A percentile compares a stretch with the other conserved stretches of the same genome.
Conservation (phyloP, 2,797 vertebrate species). For the Chaenodraco wilsoni region DNA sequence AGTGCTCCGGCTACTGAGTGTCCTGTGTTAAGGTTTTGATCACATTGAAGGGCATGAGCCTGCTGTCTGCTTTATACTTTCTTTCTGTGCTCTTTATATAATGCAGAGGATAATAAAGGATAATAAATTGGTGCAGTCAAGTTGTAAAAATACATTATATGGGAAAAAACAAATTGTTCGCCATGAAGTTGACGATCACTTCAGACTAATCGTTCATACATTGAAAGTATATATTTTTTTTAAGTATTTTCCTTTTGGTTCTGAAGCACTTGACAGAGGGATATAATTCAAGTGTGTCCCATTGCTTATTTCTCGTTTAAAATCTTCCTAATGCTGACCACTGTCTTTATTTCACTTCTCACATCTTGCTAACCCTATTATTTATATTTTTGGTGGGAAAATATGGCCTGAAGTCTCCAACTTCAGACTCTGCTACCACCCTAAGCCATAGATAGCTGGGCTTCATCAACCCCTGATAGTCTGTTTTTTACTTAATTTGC, state of each 20-base stretch:
- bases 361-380: not conserved
- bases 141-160: not conserved
- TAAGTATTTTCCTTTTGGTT: not conserved
- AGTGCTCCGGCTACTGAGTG: constrained; percentile 13
- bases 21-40: constrained; percentile 10
- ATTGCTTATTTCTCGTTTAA: not conserved
- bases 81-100: not conserved
- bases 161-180: not conserved
- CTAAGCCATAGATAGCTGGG: not conserved
- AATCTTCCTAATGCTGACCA: not conserved
- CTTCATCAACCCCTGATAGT: not conserved
- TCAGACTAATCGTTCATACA: constrained; percentile 2
- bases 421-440: not conserved
- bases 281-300: not conserved
- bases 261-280: not conserved
- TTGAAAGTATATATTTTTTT: not conserved
- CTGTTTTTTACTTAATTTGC: not conserved
- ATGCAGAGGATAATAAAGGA: not conserved
- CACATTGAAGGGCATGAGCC: constrained; percentile 20
- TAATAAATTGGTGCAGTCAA: not conserved
- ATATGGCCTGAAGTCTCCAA: not conserved
- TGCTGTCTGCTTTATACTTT: not conserved
- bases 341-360: not conserved
- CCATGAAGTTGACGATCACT: not conserved
- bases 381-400: not conserved